Evolutionary conservation across 2,113 vertebrate species (phyloP).

Genomic region (Halichoerus grypus): DNA sequence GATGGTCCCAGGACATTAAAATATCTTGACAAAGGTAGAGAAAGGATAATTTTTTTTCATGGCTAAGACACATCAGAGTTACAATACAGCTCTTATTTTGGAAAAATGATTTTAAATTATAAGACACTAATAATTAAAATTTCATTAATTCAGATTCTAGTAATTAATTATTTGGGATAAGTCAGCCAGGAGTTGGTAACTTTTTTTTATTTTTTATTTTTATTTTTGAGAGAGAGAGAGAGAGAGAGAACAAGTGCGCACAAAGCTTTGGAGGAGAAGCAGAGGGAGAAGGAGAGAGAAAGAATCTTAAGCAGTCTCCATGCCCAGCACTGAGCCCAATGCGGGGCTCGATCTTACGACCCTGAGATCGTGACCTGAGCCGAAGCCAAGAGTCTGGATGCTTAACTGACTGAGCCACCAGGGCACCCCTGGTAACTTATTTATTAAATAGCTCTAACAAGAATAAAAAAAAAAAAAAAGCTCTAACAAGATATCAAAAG

Average conservation of each 20-base stretch:
- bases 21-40: not conserved
- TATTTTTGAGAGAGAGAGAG: not conserved
- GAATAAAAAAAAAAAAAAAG: not conserved
- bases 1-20: not conserved
- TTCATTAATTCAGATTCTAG: not conserved
- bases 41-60: not conserved
- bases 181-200: not conserved
- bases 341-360: not conserved
- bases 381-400: not conserved
- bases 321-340: not conserved
- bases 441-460: not conserved
- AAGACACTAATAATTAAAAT: constrained; percentile 9
- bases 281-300: not conserved
- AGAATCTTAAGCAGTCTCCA: not conserved
- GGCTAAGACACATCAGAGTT: not conserved
- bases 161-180: constrained; percentile 8
- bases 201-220: not conserved
- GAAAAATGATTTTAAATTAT: constrained; percentile 40
- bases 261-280: not conserved
- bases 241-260: not conserved
- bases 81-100: not conserved
- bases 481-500: not conserved
- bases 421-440: not conserved
- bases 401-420: not conserved
- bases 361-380: not conserved